Evolutionary conservation across 64 coral and sea anemone species (phyloP).

Genomic region (Porites australiensis): DNA sequence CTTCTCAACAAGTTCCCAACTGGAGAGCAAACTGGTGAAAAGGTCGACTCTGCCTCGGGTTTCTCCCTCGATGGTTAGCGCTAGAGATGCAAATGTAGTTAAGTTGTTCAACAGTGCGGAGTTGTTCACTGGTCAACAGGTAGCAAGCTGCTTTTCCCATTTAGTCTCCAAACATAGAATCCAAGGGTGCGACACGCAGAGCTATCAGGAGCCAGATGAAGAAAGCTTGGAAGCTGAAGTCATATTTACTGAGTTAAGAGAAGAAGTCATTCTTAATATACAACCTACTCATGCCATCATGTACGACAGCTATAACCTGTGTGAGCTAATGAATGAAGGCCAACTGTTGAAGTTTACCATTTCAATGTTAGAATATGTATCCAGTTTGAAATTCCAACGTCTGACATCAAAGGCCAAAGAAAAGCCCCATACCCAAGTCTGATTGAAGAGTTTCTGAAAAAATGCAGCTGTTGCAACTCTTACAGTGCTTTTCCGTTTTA

Average conservation of each 20-base stretch:
- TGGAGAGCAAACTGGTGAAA: constrained; percentile 1
- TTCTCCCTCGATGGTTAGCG: constrained; percentile 26
- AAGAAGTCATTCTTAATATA: background rate
- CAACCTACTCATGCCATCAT: background rate
- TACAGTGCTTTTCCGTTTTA: too few relatives aligned
- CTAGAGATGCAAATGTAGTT: constrained; percentile 2
- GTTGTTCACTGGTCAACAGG: too few relatives aligned
- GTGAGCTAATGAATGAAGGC: background rate
- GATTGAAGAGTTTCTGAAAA: constrained; percentile 9
- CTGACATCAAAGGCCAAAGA: background rate
- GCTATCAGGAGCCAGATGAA: background rate
- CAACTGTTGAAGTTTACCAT: background rate
- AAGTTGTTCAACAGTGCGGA: constrained; percentile 11
- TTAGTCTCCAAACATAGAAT: background rate
- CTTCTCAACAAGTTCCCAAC: constrained; percentile 18
- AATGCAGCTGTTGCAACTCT: background rate
- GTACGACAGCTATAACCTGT: background rate
- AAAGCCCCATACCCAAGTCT: constrained; percentile 7
- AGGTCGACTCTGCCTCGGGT: constrained; percentile 28
- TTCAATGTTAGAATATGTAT: constrained; percentile 3
- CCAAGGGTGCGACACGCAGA: background rate
- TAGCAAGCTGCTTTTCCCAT: too few relatives aligned
- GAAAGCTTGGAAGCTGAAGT: constrained; percentile 21
- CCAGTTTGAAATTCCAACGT: background rate
- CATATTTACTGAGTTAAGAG: background rate